Conservation (phyloP, 1,140 invertebrate genomes). For the Nixonia krombeini region DNA sequence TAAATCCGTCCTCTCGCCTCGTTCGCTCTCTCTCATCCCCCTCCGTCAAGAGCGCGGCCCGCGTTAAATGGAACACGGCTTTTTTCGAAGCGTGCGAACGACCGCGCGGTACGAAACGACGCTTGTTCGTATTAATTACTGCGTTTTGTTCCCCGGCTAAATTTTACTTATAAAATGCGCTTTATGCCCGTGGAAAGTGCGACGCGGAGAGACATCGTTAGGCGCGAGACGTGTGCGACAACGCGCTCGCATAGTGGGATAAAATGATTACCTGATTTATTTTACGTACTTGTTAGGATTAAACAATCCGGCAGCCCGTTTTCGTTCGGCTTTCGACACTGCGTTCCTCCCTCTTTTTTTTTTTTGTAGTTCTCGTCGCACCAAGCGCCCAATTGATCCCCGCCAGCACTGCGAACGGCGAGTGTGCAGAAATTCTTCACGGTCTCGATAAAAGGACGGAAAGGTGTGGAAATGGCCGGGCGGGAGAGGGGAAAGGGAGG, state of each 20-base stretch:
- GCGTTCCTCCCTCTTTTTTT: no score
- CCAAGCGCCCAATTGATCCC: no score
- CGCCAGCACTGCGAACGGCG: no score
- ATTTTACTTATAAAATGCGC: conserved; percentile 55
- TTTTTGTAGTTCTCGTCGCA: no score
- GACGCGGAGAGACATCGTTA: no score
- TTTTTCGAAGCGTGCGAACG: conserved; percentile 26
- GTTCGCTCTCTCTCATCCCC: conserved; percentile 25
- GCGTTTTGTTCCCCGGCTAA: conserved; percentile 51
- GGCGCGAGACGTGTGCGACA: no score
- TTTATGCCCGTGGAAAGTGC: no score
- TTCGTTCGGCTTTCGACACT: no score
- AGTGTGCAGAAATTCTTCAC: no score
- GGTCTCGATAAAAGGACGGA: not conserved
- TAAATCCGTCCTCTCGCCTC: conserved; percentile 35
- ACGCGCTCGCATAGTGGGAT: conserved; percentile 14
- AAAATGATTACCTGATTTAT: no score
- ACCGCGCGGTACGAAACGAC: conserved; percentile 50
- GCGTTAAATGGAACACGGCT: conserved; percentile 47
- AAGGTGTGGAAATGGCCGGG: conserved; percentile 3
- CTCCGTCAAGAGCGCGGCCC: conserved; percentile 17
- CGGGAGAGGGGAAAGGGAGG: conserved; percentile 15
- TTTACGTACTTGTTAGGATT: no score
- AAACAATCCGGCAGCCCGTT: no score
- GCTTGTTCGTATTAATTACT: conserved; percentile 66